Base-by-base conservation (phyloP, 2,113 vertebrate species). In the Python bivittatus region DNA sequence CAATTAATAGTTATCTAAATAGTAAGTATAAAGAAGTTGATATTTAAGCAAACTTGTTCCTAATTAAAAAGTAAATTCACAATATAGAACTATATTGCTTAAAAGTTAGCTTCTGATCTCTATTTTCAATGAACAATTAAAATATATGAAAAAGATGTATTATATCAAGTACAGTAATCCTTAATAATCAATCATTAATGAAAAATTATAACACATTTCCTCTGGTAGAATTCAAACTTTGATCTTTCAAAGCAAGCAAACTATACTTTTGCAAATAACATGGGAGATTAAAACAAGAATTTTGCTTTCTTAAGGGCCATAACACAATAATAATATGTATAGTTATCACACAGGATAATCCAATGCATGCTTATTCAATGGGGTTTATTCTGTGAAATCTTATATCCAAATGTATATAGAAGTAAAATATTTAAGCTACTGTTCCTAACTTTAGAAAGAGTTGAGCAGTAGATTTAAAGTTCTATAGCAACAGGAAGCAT, bases 51-150 rank as follows among this genome's bases (percentile, higher is more conserved):
- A 86, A 57, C 86, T 48, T 44, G 6, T 42, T 89, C 56, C 84
- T 93, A 94, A 94, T 94, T 87, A 90, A 93, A 91, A 86, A 38
- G 29, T 90, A 94, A 0, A 10, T 93, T 96, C 86, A 13, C 42
- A 91, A 53, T 17, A 23, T 23, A 29, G 84, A 95, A 92, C 84
- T 88, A 90, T 6, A 52, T 91, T 61, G 58, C 91, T 83, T 54
- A 44, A 52, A 25, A 9, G 42, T 84, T 27, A 9, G 42, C 15
- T 23, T 89, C 93, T 95, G 54, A 86, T 85, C 7, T 94, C 25
- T 56, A 11, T 53, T 2, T 27, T 92, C 83, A 10, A 20, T 68
- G 90, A 58, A 84, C 89, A 33, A 9, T 58, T 84, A 25, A 94
- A 94, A 84, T 88, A 0, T 6, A 22, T 27, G 60, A 22, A 15